These are phyloP conservation scores for Elephas maximus DNA, from an alignment of 2,113 vertebrate genomes.

Conservation along the genomic window DNA sequence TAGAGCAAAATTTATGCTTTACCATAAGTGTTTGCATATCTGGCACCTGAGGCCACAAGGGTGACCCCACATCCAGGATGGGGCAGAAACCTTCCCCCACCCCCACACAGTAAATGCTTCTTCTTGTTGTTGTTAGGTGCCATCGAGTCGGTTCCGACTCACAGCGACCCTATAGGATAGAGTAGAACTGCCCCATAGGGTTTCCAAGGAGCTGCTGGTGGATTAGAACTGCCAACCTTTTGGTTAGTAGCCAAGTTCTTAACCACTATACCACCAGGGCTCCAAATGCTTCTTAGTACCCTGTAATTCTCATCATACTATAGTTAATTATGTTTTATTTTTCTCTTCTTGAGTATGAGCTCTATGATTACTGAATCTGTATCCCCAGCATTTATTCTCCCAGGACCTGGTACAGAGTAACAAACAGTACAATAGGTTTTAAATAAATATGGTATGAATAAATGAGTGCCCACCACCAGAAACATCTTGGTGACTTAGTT, in stretches of 20 bases:
- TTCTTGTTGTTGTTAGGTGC: no score
- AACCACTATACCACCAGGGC: no score
- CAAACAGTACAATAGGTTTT: slow-evolving; percentile 30
- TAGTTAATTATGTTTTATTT: background rate
- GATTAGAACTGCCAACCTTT: no score
- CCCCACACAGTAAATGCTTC: background rate
- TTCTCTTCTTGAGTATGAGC: background rate
- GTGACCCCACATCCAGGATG: background rate
- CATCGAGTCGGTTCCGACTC: no score
- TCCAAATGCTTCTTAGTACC: no score
- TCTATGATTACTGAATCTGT: background rate
- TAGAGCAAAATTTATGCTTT: background rate
- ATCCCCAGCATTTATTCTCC: background rate
- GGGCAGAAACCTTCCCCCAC: background rate
- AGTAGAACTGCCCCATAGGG: no score
- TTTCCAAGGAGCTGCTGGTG: no score
- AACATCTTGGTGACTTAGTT: background rate
- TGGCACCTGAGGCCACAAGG: background rate
- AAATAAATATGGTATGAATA: background rate
- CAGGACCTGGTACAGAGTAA: background rate
- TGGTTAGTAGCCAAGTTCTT: no score
- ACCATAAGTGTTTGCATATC: background rate
- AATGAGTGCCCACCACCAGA: background rate
- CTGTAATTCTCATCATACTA: background rate
- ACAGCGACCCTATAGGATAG: no score